These are phyloP conservation scores for Scolopax bukidnonensis DNA, from an alignment of 2,797 vertebrate genomes.

Conservation along the genomic window DNA sequence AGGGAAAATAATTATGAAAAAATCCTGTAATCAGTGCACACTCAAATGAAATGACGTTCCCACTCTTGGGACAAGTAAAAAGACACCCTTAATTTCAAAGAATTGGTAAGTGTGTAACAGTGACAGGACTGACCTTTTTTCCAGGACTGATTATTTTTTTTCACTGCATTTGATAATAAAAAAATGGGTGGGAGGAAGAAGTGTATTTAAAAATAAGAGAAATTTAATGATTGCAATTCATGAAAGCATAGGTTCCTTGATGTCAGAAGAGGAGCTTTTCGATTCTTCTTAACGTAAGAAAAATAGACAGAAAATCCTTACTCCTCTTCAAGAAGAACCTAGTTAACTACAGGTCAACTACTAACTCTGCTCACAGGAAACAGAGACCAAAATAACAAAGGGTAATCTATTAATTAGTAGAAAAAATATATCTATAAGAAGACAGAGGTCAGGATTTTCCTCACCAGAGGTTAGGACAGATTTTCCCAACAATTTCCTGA, in stretches of 20 bases:
- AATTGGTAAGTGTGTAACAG: not conserved
- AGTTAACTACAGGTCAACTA: not conserved
- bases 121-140: not conserved
- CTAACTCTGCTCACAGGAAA: not conserved
- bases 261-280: not conserved
- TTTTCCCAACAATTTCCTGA: not conserved
- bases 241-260: not conserved
- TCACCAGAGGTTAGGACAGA: not conserved
- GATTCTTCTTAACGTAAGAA: not conserved
- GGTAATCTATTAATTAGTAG: not conserved
- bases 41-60: not conserved
- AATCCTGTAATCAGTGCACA: not conserved
- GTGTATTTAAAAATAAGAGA: not conserved
- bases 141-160: not conserved
- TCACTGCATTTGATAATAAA: not conserved
- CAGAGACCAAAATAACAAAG: not conserved
- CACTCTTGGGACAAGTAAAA: not conserved
- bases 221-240: not conserved
- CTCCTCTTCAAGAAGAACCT: not conserved
- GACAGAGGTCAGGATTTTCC: not conserved
- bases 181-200: not conserved
- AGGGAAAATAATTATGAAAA: not conserved
- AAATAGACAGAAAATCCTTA: not conserved
- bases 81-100: not conserved
- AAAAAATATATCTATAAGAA: not conserved